Base-by-base conservation (phyloP, 2,113 vertebrate species). In the Lethenteron camtschaticum region DNA sequence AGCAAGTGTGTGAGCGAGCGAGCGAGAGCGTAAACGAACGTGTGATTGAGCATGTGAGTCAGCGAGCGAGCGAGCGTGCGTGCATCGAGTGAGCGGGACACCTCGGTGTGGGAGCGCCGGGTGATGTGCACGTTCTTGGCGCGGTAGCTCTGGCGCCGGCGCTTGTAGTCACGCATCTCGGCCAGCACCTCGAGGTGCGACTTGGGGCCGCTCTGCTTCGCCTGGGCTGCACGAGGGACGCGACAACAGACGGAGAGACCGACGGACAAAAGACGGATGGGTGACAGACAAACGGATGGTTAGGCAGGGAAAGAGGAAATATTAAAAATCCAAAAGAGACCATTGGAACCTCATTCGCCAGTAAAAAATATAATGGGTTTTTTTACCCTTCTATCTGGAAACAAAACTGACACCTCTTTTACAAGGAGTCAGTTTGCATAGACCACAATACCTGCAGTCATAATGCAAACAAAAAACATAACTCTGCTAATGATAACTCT, bases 121-220 rank as follows among this genome's bases (percentile, higher is more conserved):
- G 94, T 99, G 79, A 96, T 95, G 73, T 99, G 92, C 68, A 99
- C 94, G 16, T 99, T 99, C 79, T 96, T 96, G 58, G 90, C 94
- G 76, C 94, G 81, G 71, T 99, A 99, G 1, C 92, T 96, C 78
- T 96, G 94, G 1, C 90, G 83, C 12, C 92, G 82, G 71, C 92
- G 83, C 80, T 95, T 96, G 78, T 99, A 99, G 77, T 99, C 94
- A 74, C 94, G 84, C 86, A 96, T 96, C 81, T 99, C 92, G 14
- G 94, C 94, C 78, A 99, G 81, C 70, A 95, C 85, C 84, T 99
- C 94, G 74, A 99, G 84, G 70, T 95, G 90, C 63, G 92, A 90
- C 76, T 99, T 99, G 0, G 90, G 92, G 63, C 84, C 86, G 68
- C 85, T 90, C 75, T 86, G 85, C 66, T 82, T 10, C 24, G n/a